Evolutionary conservation across 2,797 vertebrate species (phyloP).

Genomic region (Pangasius mekongensis): DNA sequence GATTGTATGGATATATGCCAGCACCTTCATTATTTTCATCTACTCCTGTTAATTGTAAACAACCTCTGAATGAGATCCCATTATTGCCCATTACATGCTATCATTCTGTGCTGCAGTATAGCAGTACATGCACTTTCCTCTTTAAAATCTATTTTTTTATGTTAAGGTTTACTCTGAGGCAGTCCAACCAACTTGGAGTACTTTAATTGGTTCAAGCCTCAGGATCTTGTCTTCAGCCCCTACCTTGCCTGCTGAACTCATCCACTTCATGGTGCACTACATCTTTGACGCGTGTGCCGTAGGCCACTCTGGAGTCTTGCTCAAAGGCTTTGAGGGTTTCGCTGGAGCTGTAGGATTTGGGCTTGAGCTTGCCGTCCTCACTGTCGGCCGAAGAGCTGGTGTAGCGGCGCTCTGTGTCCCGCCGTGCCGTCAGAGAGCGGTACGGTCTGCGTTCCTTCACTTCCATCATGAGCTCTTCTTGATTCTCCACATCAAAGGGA

Average conservation of each 20-base stretch:
- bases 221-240: slow-evolving; percentile 41
- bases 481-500: slow-evolving; percentile 78
- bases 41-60: neutral
- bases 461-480: slow-evolving; percentile 87
- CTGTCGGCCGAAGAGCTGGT: slow-evolving; percentile 95
- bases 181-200: neutral
- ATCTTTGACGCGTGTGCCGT: slow-evolving; percentile 88
- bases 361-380: slow-evolving; percentile 88
- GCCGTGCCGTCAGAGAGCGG: slow-evolving; percentile 92
- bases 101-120: neutral
- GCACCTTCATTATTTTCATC: neutral
- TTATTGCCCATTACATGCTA: neutral
- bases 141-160: neutral
- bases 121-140: neutral
- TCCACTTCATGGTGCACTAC: slow-evolving; percentile 94
- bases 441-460: slow-evolving; percentile 97
- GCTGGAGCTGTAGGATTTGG: slow-evolving; percentile 98
- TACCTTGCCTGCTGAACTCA: slow-evolving; percentile 91
- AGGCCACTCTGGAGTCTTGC: slow-evolving; percentile 90
- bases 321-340: slow-evolving; percentile 98
- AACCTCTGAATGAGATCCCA: neutral
- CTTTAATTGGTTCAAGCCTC: neutral
- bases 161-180: neutral
- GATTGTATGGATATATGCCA: slow-evolving; percentile 14
- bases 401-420: slow-evolving; percentile 91